These are phyloP conservation scores for Acipenser oxyrinchus DNA, from an alignment of 2,797 vertebrate genomes.

Conservation along the genomic window DNA sequence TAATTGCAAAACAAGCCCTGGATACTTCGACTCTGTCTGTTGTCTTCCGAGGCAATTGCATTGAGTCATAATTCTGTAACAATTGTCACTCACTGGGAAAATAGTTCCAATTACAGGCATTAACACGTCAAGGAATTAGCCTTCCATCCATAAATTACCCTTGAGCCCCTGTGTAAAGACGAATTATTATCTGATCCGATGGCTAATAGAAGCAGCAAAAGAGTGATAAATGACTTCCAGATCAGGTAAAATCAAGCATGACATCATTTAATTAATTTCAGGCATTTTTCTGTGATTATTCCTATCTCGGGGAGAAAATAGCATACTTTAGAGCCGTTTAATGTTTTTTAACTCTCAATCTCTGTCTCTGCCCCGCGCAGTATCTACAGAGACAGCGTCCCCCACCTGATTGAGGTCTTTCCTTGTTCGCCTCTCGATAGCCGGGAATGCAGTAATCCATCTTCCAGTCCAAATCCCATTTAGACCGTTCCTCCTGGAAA, in stretches of 20 bases:
- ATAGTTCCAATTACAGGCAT: slow-evolving; percentile 62
- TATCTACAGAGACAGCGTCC: neutral
- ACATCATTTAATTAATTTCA: slow-evolving; percentile 83
- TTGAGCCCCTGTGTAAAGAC: slow-evolving; percentile 65
- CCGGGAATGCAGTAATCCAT: slow-evolving; percentile 20
- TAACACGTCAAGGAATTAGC: slow-evolving; percentile 58
- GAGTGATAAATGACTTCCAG: slow-evolving; percentile 79
- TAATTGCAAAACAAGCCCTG: slow-evolving; percentile 38
- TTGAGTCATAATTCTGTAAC: slow-evolving; percentile 55
- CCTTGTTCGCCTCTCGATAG: slow-evolving; percentile 13
- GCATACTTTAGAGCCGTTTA: slow-evolving; percentile 11
- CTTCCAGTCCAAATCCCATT: slow-evolving; percentile 15
- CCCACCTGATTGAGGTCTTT: slow-evolving; percentile 9
- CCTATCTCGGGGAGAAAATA: slow-evolving; percentile 30
- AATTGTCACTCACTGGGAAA: slow-evolving; percentile 57
- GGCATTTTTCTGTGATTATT: slow-evolving; percentile 29
- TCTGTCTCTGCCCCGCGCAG: neutral
- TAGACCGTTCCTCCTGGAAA: neutral
- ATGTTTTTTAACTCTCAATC: no score
- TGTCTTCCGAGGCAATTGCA: slow-evolving; percentile 32
- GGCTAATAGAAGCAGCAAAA: slow-evolving; percentile 64
- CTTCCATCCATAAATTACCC: slow-evolving; percentile 60
- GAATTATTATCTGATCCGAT: slow-evolving; percentile 61
- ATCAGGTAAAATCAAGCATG: slow-evolving; percentile 79
- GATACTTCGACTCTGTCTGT: slow-evolving; percentile 33